These are phyloP conservation scores for Fistularia tabacaria DNA, from an alignment of 2,797 vertebrate species.

Conservation along the genomic window DNA sequence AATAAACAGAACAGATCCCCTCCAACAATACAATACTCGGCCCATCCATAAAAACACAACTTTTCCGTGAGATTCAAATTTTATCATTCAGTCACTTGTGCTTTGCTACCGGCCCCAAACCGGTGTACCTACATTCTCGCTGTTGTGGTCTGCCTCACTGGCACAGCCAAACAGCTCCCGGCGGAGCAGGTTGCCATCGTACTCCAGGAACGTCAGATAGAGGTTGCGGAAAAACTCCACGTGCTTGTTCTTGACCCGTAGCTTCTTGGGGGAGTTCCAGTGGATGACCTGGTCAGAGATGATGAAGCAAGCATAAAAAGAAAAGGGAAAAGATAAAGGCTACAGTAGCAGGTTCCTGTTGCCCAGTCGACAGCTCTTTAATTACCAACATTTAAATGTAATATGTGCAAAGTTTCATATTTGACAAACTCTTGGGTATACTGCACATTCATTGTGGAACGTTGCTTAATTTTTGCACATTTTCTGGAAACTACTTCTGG, in stretches of 20 bases:
- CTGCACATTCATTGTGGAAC: too few species aligned
- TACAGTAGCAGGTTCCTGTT: too few species aligned
- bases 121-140: constrained; percentile 83
- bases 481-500: too few species aligned
- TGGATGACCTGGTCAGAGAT: constrained; percentile 86
- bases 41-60: background rate
- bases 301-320: background rate
- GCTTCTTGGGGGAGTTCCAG: constrained; percentile 98
- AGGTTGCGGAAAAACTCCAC: constrained; percentile 98
- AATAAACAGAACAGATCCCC: background rate
- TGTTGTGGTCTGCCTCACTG: constrained; percentile 91
- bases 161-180: constrained; percentile 94
- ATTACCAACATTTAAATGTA: too few species aligned
- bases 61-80: background rate
- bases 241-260: constrained; percentile 97
- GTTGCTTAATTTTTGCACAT: too few species aligned
- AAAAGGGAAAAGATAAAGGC: background rate
- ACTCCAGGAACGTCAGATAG: constrained; percentile 95
- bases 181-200: constrained; percentile 91
- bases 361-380: too few species aligned
- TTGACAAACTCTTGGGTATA: too few species aligned
- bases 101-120: too few species aligned
- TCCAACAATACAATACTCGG: background rate
- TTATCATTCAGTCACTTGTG: background rate
- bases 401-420: too few species aligned